Conservation (phyloP, 2,113 vertebrate genomes). For the Egretta garzetta region DNA sequence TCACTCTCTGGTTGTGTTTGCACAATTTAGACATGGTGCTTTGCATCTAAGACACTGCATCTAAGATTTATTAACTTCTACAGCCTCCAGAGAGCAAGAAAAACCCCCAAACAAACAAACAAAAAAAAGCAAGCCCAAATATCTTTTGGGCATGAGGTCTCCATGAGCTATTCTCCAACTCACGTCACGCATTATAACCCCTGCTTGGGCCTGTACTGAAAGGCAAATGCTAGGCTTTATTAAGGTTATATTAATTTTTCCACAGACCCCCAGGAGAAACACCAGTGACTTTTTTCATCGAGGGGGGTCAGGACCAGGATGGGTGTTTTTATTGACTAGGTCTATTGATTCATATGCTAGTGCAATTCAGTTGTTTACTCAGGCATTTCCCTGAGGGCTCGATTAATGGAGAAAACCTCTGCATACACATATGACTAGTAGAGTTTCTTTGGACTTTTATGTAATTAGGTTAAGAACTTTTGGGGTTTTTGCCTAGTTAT, state of each 20-base stretch:
- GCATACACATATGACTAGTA: background rate
- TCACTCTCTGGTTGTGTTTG: background rate
- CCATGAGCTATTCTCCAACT: background rate
- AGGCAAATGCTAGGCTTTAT: background rate
- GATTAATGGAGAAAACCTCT: background rate
- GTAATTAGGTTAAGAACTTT: background rate
- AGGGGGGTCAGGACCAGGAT: background rate
- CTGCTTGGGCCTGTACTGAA: background rate
- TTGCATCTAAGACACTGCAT: background rate
- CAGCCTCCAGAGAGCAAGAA: background rate
- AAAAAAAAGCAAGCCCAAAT: background rate
- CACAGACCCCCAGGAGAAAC: constrained; percentile 1
- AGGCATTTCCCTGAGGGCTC: background rate
- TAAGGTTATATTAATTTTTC: constrained; percentile 25
- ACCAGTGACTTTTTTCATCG: background rate
- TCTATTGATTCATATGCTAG: background rate
- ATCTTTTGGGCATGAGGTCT: background rate
- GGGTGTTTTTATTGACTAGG: constrained; percentile 18
- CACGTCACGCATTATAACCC: background rate
- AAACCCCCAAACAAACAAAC: background rate
- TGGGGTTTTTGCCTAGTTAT: background rate
- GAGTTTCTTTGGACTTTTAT: background rate
- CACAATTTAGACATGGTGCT: background rate
- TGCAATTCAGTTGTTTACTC: background rate
- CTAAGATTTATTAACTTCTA: background rate